Evolutionary conservation across 2,797 vertebrate genomes (phyloP), one percentile per base, ranked within the genome.

Genomic region (Pelodytes ibericus): DNA sequence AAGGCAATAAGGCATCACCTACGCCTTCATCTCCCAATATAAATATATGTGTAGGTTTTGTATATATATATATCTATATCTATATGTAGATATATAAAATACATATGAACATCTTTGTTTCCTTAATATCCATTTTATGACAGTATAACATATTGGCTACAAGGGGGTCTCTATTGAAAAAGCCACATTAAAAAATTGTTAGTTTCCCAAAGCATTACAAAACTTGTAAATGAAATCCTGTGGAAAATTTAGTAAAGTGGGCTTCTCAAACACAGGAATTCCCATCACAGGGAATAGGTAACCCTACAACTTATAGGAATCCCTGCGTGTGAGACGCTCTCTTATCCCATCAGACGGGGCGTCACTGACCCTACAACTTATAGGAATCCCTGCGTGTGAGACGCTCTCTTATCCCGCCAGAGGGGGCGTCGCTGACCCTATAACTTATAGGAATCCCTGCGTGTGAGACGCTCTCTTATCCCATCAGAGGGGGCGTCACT

Each of bases 1-100:
- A 65, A 71, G 69, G 75, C 61, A 59, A 66, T 77, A 72, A 72
- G 75, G 69, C 75, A 65, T 66, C 29, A 26, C 49, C 69, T 72
- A 51, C 72, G 75, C 75, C 75, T 71, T 64, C 33, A 25, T 36
- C 29, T 39, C 20, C 53, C 31, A 27, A 29, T 72, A 31, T 36
- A 72, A 3, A 57, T 22, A 72, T 36, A 56, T 24, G 3, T 66
- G 18, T 25, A 33, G 22, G n/a, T n/a, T n/a, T n/a, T n/a, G n/a
- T n/a, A 26, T 33, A 26, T 73, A 20, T 39, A 26, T 56, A 26
- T 49, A 61, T 49, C 29, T 57, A 16, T 56, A 47, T 64, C 22
- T 68, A 33, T 47, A 56, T 75, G 59, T 75, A 75, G 41, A 75
- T 30, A 73, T 39, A 73, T 64, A 62, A 62, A 31, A 62, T 70